Base-by-base conservation (phyloP, 35 echinoderm and acorn worm species). In the Patiria miniata region DNA sequence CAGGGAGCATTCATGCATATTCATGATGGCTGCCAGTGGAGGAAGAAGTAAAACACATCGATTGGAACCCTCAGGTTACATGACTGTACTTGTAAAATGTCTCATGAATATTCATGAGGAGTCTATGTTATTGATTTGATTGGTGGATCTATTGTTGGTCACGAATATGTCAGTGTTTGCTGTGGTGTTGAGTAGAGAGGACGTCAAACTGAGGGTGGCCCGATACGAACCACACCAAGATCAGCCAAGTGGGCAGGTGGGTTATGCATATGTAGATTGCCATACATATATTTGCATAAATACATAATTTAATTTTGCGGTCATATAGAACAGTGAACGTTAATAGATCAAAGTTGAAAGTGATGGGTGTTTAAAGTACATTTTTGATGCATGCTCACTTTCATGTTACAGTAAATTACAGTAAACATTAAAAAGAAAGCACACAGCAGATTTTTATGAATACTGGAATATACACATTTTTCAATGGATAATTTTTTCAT, bases 111-210 rank as follows among this genome's bases (percentile, higher is more conserved):
- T 73, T 73, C 65, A 73, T 73, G 65, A 73, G 65, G 15, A 73
- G 65, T 22, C 65, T 73, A 14, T 32, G 9, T 26, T 16, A 36
- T 73, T 73, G 65, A 73, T 73, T 34, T 73, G 65, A 34, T 14
- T 73, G 65, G 65, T 28, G 19, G 65, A 14, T 73, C 29, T 36
- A 22, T 12, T 32, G 61, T 65, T 21, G 58, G 65, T 73, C 14
- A 23, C 26, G 26, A 73, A 26, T 10, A 73, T 73, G 65, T 73
- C 65, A 73, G 65, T 73, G 0, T 73, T 73, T 73, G 65, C 65
- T 36, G 65, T 73, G 5, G 65, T 73, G 26, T 73, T 73, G 65
- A 73, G 65, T 23, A 73, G 65, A 73, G 65, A 26, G 26, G 65
- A 73, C n/a, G 65, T 73, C 7, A 26, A 73, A 34, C 65, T 73